These are phyloP conservation scores for Meta bourneti DNA, from an alignment of 2,888 invertebrate genomes.

Conservation along the genomic window DNA sequence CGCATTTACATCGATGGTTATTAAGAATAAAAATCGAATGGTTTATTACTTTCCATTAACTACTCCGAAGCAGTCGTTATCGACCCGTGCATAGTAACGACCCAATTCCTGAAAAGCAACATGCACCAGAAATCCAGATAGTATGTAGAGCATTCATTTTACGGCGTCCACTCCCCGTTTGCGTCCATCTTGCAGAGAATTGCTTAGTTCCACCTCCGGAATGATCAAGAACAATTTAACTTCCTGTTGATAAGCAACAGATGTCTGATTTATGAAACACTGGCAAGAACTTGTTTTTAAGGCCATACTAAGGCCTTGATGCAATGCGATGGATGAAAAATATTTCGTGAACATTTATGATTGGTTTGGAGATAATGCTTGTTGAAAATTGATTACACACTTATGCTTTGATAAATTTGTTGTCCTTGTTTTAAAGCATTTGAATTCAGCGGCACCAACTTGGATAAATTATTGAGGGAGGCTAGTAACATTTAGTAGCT, in stretches of 20 bases:
- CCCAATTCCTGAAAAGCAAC: constrained; percentile 15
- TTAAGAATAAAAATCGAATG: neutral
- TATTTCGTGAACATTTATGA: too few relatives aligned
- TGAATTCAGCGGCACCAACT: too few relatives aligned
- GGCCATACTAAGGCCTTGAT: neutral
- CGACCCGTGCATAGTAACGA: constrained; percentile 32
- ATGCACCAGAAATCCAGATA: constrained; percentile 34
- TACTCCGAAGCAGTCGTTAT: neutral
- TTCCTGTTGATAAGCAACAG: neutral
- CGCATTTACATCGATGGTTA: neutral
- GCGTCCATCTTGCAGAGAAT: neutral
- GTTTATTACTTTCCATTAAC: neutral
- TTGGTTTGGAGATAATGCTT: too few relatives aligned
- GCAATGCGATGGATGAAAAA: neutral
- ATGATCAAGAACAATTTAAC: neutral
- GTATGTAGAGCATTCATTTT: constrained; percentile 28
- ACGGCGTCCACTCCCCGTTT: constrained; percentile 11
- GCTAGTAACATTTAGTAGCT: too few relatives aligned
- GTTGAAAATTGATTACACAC: too few relatives aligned
- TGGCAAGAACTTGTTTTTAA: neutral
- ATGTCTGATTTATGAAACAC: too few relatives aligned
- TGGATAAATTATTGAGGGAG: too few relatives aligned
- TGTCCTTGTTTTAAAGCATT: too few relatives aligned
- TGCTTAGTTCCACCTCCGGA: neutral
- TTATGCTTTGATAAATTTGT: too few relatives aligned